These are phyloP conservation scores for Ormyrus rosae DNA, from an alignment of 2,888 invertebrate genomes.

Conservation along the genomic window DNA sequence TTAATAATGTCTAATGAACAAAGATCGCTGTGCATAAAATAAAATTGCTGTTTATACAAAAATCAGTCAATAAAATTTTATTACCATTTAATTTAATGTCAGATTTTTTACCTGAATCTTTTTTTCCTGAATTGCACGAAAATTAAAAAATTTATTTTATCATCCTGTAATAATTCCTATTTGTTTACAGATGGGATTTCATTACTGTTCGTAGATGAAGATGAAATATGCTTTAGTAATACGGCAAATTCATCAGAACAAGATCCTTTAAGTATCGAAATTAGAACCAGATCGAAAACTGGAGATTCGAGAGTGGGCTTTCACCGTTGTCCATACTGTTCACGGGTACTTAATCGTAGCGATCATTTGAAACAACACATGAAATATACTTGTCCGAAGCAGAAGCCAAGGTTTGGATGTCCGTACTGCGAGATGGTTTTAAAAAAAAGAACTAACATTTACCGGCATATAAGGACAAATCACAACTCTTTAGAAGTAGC, in stretches of 20 bases:
- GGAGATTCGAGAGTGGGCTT: no score
- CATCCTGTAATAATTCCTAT: background rate
- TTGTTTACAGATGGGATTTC: conserved; percentile 27
- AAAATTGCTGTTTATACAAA: no score
- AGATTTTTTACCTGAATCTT: no score
- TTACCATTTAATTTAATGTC: no score
- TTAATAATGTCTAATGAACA: no score
- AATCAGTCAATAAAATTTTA: no score
- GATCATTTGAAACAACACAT: conserved; percentile 27
- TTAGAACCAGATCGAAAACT: no score
- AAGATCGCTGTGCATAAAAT: no score
- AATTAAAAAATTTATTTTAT: no score
- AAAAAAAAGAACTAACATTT: conserved; percentile 19
- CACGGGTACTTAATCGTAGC: conserved; percentile 14
- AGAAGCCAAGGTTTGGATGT: conserved; percentile 29
- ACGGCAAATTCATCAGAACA: background rate
- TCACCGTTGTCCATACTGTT: conserved; percentile 24
- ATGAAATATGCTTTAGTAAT: background rate
- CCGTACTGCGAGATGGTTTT: conserved; percentile 8
- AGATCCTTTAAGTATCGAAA: background rate
- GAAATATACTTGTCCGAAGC: conserved; percentile 17
- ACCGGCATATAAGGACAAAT: conserved; percentile 21
- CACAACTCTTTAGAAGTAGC: background rate
- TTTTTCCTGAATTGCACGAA: no score
- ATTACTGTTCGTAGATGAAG: background rate